Evolutionary conservation across 2,888 invertebrate species (phyloP).

Genomic region (Polylopha cassiicola): DNA sequence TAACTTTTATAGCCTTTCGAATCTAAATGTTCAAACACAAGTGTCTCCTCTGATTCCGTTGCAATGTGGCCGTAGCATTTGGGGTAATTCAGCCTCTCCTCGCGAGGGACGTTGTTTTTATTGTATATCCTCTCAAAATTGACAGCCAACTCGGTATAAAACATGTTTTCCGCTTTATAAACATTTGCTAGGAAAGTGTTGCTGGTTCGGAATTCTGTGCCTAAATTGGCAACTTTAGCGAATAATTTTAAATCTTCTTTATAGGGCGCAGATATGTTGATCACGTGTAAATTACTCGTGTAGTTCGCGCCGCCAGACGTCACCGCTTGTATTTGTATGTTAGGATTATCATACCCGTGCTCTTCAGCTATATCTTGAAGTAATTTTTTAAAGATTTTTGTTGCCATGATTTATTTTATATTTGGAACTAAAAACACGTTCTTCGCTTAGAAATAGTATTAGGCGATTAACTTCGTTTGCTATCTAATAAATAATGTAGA

Average conservation of each 20-base stretch:
- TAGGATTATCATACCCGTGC: background rate
- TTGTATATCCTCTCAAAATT: constrained; percentile 30
- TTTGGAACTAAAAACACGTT: no score
- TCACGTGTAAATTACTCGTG: constrained; percentile 12
- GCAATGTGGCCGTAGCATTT: constrained; percentile 34
- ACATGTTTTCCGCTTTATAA: constrained; percentile 29
- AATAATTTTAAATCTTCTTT: constrained; percentile 26
- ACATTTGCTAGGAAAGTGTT: constrained; percentile 11
- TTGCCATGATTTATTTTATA: no score
- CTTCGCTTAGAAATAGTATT: no score
- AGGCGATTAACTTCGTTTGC: no score
- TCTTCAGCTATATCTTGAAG: background rate
- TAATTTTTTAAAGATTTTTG: no score
- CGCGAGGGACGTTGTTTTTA: constrained; percentile 25
- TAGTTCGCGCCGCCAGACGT: constrained; percentile 23
- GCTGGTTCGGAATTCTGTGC: constrained; percentile 27
- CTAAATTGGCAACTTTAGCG: constrained; percentile 28
- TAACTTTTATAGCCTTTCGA: constrained; percentile 7
- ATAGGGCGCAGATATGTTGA: constrained; percentile 11
- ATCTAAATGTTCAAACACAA: constrained; percentile 20
- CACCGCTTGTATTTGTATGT: constrained; percentile 9
- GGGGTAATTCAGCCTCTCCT: constrained; percentile 31
- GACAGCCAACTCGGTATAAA: constrained; percentile 29
- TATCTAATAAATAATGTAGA: no score
- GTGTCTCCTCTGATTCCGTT: constrained; percentile 15